A percentile compares a stretch with the other conserved stretches of the same genome.
Evolutionary conservation across 2,797 vertebrate species (phyloP).

Genomic region (Macropus fuliginosus): DNA sequence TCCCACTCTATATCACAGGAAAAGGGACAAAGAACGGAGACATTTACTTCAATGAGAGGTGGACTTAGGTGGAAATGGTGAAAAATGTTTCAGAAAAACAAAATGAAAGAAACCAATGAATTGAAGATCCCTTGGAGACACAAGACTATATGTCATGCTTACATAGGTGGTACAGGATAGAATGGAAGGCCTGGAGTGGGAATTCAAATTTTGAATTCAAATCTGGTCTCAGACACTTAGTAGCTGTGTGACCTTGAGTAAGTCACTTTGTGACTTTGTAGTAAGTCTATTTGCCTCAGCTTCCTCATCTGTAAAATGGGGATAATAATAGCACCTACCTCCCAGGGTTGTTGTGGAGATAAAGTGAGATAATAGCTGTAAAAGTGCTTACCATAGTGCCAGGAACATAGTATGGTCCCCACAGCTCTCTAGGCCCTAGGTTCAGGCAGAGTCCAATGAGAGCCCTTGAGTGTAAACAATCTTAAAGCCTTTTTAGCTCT

Average conservation of each 20-base stretch:
- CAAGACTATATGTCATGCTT: not conserved
- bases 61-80: not conserved
- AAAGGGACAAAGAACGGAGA: not conserved
- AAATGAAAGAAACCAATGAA: not conserved
- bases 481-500: too few species aligned
- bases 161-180: not conserved
- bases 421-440: too few species aligned
- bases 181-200: not conserved
- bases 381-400: not conserved
- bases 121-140: not conserved
- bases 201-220: not conserved
- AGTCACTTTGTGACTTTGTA: too few species aligned
- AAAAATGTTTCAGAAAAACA: not conserved
- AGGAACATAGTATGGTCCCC: not conserved
- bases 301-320: not conserved
- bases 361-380: not conserved
- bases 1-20: not conserved
- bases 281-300: not conserved
- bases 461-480: too few species aligned
- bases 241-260: not conserved
- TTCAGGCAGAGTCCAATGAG: too few species aligned
- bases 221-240: not conserved
- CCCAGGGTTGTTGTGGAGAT: not conserved
- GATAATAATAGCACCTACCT: not conserved
- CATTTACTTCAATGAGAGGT: not conserved